Percentiles rank a stretch among this genome's conserved stretches.
Conservation (phyloP, 2,113 vertebrate species). For the Amblyornis subalaris region DNA sequence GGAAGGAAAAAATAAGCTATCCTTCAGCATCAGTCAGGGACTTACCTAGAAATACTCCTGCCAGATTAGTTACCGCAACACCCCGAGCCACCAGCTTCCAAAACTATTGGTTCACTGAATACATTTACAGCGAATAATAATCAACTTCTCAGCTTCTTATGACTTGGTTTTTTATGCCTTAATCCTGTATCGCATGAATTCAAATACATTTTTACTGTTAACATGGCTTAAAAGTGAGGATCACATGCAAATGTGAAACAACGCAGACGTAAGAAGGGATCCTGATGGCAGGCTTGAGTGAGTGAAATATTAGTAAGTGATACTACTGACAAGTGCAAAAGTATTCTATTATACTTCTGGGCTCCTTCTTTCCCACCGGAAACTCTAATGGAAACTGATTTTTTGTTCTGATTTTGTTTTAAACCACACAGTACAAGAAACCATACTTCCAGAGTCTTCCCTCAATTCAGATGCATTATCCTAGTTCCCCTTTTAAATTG, state of each 20-base stretch:
- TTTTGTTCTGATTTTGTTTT: background rate
- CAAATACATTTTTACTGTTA: background rate
- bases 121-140: background rate
- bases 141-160: background rate
- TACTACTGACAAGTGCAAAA: background rate
- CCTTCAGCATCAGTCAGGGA: background rate
- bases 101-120: background rate
- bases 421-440: background rate
- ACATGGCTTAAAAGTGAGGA: background rate
- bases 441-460: background rate
- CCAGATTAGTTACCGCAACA: background rate
- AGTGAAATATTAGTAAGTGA: background rate
- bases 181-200: background rate
- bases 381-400: background rate
- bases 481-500: background rate
- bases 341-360: background rate
- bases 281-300: background rate
- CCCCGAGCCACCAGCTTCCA: background rate
- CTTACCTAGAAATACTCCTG: background rate
- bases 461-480: background rate
- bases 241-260: background rate
- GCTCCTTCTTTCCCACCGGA: background rate
- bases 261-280: background rate
- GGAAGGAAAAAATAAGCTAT: background rate
- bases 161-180: background rate